Evolutionary conservation across 37 sponge, comb jelly and placozoan genomes (phyloP).

Genomic region (Halisarca cf. caerulea): DNA sequence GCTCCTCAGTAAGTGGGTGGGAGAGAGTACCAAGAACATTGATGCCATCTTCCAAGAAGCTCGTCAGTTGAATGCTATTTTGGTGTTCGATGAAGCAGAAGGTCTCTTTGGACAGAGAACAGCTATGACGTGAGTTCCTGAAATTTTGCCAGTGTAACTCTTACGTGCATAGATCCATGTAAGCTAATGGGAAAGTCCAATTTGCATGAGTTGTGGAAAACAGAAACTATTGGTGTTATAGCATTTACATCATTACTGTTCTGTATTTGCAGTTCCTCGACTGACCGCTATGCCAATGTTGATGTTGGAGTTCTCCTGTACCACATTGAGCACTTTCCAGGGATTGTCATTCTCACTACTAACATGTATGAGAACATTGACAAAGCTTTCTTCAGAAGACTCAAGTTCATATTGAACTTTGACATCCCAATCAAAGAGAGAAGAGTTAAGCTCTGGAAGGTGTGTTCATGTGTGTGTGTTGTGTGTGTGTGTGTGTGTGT

Average conservation of each 20-base stretch:
- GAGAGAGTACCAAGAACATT: constrained; percentile 88
- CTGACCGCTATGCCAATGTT: constrained; percentile 81
- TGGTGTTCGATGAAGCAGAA: constrained; percentile 88
- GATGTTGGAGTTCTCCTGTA: constrained; percentile 88
- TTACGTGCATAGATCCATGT: too few relatives aligned
- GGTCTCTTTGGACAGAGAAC: constrained; percentile 83
- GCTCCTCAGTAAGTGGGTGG: constrained; percentile 89
- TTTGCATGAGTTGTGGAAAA: too few relatives aligned
- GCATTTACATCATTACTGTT: too few relatives aligned
- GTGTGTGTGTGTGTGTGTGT: too few relatives aligned
- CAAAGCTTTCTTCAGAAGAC: constrained; percentile 80
- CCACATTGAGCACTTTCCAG: constrained; percentile 84
- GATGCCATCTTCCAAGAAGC: constrained; percentile 87
- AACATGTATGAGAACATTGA: constrained; percentile 87
- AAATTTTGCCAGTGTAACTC: too few relatives aligned
- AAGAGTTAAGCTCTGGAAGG: constrained; percentile 73
- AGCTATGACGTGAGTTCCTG: constrained; percentile 41
- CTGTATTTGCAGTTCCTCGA: constrained; percentile 64
- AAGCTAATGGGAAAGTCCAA: too few relatives aligned
- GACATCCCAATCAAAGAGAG: constrained; percentile 47
- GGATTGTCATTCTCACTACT: constrained; percentile 85
- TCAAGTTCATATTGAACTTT: constrained; percentile 73
- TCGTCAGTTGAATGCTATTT: constrained; percentile 70
- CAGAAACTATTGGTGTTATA: too few relatives aligned
- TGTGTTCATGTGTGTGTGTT: too few relatives aligned